These are phyloP conservation scores for Pitangus sulphuratus DNA, from an alignment of 2,797 vertebrate species.

Conservation along the genomic window DNA sequence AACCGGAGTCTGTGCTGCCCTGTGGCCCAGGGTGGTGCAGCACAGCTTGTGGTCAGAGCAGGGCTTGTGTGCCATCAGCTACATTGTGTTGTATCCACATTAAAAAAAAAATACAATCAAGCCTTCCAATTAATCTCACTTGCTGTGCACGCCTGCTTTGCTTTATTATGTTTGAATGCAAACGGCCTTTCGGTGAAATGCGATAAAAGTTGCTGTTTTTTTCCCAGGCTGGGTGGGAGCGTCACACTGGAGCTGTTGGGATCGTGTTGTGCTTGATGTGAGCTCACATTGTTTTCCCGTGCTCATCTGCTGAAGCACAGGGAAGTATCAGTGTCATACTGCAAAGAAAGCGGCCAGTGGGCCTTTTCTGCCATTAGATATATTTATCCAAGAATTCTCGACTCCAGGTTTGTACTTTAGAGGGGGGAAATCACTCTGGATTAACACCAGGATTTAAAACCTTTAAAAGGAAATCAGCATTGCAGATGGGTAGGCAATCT, in stretches of 20 bases:
- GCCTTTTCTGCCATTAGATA: not conserved
- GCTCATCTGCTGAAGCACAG: not conserved
- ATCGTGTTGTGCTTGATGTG: rapidly evolving
- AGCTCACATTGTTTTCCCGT: not conserved
- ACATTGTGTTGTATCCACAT: not conserved
- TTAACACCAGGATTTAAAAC: constrained; percentile 23
- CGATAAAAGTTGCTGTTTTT: not conserved
- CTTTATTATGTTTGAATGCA: not conserved
- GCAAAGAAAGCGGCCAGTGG: not conserved
- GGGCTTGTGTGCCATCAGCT: not conserved
- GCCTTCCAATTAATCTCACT: not conserved
- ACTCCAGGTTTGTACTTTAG: not conserved
- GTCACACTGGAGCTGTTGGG: not conserved
- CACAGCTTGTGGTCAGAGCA: not conserved
- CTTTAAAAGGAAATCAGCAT: not conserved
- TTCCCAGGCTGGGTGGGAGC: not conserved
- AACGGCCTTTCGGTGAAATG: not conserved
- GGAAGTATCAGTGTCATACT: not conserved
- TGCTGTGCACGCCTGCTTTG: not conserved
- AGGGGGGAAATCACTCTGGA: not conserved
- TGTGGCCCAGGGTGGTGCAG: not conserved
- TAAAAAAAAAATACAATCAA: not conserved
- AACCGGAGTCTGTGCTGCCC: not conserved
- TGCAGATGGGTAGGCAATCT: not conserved
- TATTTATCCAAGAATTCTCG: constrained; percentile 6